Percentiles rank a stretch among this genome's conserved stretches.
phyloP scores from a whole-genome alignment of 1,140 invertebrate genomes.

The Coenobita brevimanus region DNA sequence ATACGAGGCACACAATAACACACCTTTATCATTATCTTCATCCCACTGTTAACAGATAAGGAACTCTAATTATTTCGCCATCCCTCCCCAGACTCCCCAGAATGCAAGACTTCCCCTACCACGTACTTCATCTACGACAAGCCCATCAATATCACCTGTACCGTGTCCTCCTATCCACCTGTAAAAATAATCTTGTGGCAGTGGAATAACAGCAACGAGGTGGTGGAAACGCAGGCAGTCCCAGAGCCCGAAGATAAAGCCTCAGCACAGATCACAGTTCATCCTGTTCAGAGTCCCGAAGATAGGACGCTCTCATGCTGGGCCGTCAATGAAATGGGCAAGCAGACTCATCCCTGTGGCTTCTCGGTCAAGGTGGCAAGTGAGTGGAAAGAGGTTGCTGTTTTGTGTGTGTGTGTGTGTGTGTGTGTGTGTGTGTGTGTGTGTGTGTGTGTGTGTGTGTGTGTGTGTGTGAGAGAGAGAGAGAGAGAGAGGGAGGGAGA shows the following conservation, averaged over 20 bases:
- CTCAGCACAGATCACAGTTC: conserved; percentile 25
- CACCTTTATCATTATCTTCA: no score
- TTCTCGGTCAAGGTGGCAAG: conserved; percentile 51
- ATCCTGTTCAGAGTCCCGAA: conserved; percentile 16
- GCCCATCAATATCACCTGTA: conserved; percentile 58
- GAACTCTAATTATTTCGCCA: no score
- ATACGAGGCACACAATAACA: no score
- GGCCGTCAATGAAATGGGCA: conserved; percentile 56
- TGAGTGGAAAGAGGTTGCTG: neutral
- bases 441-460: neutral
- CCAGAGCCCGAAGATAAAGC: neutral
- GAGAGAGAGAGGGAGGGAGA: no score
- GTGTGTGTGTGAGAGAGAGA: neutral
- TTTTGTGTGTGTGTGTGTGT: no score
- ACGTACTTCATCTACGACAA: conserved; percentile 63
- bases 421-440: neutral
- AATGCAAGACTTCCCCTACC: conserved; percentile 37
- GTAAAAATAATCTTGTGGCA: conserved; percentile 49
- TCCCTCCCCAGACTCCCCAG: conserved; percentile 22
- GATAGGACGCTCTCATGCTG: conserved; percentile 50
- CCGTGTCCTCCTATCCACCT: conserved; percentile 53
- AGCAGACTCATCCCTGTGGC: conserved; percentile 37
- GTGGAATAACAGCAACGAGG: conserved; percentile 56
- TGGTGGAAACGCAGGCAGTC: conserved; percentile 8
- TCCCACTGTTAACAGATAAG: no score